Base-by-base conservation (phyloP, 2,797 vertebrate species). In the Urosaurus nigricauda region DNA sequence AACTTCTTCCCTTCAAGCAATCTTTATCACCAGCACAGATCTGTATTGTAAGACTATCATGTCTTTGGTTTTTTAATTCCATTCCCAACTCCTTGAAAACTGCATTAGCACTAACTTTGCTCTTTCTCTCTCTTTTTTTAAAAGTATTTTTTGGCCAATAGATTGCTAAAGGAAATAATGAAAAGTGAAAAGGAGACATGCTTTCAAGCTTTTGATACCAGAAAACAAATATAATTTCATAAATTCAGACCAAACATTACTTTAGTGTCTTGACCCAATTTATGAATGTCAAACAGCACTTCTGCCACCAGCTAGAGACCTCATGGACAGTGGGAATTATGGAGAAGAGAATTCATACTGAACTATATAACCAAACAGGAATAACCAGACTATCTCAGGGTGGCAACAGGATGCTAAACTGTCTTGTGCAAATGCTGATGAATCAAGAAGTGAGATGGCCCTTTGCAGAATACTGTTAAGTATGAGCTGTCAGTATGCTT, bases 191-290 rank as follows among this genome's bases (percentile, higher is more conserved):
- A 43, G 17, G 65, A 1, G 29, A 4, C 13, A 9, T 60, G 6
- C 11, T 51, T 29, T 80, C 47, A 37, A 74, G 19, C n/a, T 21
- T 74, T 51, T 32, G 40, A 60, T 32, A 53, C 13, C n/a, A 87
- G 79, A 82, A 74, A 17, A 13, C 35, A 87, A 65, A 68, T n/a
- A 47, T 74, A 79, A 75, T 43, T 60, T 75, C 43, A 71, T 79
- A 24, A 56, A 32, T 79, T 53, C 21, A 80, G 47, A 56, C 5
- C 58, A 68, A 79, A 3, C 32, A 17, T 11, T 24, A 86, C 43
- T 32, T 79, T 79, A 37, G 63, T 35, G 47, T 14, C n/a, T 37
- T 37, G 47, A 71, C 47, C 43, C 26, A 53, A 29, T 53, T 79
- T 70, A 32, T 70, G 32, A 70, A 16, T 29, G 51, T 87, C 63